Conservation (phyloP, 2,888 invertebrate genomes). For the Chromoteleia sp. region DNA sequence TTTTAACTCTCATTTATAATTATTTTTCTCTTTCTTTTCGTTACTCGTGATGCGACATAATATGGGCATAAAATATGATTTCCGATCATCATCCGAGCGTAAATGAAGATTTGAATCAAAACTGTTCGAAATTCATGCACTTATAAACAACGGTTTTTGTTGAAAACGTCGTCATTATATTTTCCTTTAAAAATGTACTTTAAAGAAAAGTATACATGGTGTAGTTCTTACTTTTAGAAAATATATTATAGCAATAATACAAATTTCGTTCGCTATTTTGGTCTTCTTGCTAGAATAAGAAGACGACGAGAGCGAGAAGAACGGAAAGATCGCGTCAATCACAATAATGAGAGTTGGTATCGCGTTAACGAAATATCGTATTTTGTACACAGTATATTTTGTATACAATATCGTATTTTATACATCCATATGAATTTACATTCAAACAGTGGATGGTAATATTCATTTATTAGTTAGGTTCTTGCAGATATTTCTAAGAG, state of each 20-base stretch:
- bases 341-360: constrained; percentile 46
- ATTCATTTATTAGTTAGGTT: no score
- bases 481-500: no score
- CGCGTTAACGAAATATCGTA: constrained; percentile 45
- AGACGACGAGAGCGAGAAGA: background rate
- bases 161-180: background rate
- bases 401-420: no score
- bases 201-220: constrained; percentile 16
- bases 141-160: constrained; percentile 25
- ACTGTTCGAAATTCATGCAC: constrained; percentile 40
- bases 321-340: background rate
- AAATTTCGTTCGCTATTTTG: constrained; percentile 23
- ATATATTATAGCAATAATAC: constrained; percentile 20
- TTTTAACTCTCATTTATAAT: constrained; percentile 47
- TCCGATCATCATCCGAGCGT: constrained; percentile 17
- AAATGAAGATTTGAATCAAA: constrained; percentile 42
- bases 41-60: constrained; percentile 31
- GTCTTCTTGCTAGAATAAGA: background rate
- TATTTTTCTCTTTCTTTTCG: constrained; percentile 50
- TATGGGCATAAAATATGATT: constrained; percentile 28
- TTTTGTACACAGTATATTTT: constrained; percentile 20
- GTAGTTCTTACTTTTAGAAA: background rate
- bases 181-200: background rate
- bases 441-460: no score
- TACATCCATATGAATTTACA: no score